Base-by-base conservation (phyloP, 2,888 invertebrate species). In the Sinopyrophorus schimmeli region DNA sequence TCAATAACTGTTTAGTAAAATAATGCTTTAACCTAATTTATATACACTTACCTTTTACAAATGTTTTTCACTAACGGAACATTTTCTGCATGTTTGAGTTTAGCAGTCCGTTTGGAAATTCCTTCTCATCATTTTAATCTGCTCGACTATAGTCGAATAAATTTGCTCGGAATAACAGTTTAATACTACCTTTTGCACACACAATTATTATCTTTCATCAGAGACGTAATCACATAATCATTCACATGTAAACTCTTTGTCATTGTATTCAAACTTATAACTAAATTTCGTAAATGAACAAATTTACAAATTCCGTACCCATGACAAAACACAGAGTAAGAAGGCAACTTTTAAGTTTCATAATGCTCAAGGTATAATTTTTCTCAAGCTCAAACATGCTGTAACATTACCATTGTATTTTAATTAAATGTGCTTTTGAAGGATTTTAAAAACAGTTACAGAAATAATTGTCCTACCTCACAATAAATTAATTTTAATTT, bases 391-490 rank as follows among this genome's bases (percentile, higher is more conserved):
- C 12, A 10, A 20, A 20, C 21, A 9, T 28, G 39, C 39, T 21
- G 39, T 40, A 28, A 40, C 21, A 11, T 30, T 20, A 30, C 28
- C 14, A 40, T 40, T 40, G 39, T 40, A 40, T 40, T 40, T 40
- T 40, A 40, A 40, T 40, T 40, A 20, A 14, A 12, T 30, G 21
- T 40, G 39, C 30, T 40, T 28, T 30, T 18, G 30, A 20, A 40
- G 21, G 38, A 28, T 21, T 20, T 40, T 26, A 18, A 40, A 28
- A 28, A 39, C 12, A 27, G 21, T 38, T 38, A 21, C 10, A 23
- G 14, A 30, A 2, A 40, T 31, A 6, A n/a, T 34, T n/a, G 34
- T 34, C 34, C 34, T 21, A 21, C 17, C n/a, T n/a, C n/a, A 20
- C 20, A 20, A 34, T 21, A 21, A 21, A n/a, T 21, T n/a, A 18